These are phyloP conservation scores for Diacarnus erythraeanus DNA, from an alignment of 37 sponge, comb jelly and placozoan genomes.

Conservation along the genomic window DNA sequence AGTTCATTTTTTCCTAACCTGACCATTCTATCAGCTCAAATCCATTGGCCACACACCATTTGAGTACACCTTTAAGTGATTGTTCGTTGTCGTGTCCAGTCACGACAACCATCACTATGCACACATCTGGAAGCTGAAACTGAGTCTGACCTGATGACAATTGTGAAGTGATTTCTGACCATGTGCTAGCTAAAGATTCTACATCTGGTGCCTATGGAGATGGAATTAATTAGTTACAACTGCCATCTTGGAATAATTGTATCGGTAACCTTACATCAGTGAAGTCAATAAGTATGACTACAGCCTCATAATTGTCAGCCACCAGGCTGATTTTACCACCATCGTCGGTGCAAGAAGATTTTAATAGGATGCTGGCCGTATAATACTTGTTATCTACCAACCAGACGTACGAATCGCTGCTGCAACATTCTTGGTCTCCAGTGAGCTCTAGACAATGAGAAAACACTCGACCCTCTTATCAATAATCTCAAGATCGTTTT, in stretches of 20 bases:
- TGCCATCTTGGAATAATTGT: neutral
- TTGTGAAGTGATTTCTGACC: neutral
- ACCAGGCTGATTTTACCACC: neutral
- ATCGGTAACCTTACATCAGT: neutral
- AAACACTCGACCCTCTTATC: neutral
- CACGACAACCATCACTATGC: slow-evolving; percentile 8
- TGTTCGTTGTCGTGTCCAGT: no score
- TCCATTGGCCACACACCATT: slow-evolving; percentile 64
- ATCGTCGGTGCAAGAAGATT: neutral
- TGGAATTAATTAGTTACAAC: neutral
- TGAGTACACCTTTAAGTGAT: slow-evolving; percentile 3
- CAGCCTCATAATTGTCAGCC: slow-evolving; percentile 19
- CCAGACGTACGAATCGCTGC: slow-evolving; percentile 11
- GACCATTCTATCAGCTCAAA: slow-evolving; percentile 73
- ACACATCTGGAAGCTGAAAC: neutral
- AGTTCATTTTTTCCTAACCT: neutral
- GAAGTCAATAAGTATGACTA: slow-evolving; percentile 19
- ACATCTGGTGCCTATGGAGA: neutral
- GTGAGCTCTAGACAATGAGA: slow-evolving; percentile 34
- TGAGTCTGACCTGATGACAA: neutral
- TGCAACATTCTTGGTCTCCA: slow-evolving; percentile 2
- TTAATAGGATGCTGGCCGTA: slow-evolving; percentile 24
- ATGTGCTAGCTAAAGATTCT: no score
- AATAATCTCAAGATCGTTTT: neutral
- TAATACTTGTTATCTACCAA: slow-evolving; percentile 72